A percentile compares a stretch with the other conserved stretches of the same genome.
Evolutionary conservation across 2,888 invertebrate genomes (phyloP).

Genomic region (Eubasilissa splendida): DNA sequence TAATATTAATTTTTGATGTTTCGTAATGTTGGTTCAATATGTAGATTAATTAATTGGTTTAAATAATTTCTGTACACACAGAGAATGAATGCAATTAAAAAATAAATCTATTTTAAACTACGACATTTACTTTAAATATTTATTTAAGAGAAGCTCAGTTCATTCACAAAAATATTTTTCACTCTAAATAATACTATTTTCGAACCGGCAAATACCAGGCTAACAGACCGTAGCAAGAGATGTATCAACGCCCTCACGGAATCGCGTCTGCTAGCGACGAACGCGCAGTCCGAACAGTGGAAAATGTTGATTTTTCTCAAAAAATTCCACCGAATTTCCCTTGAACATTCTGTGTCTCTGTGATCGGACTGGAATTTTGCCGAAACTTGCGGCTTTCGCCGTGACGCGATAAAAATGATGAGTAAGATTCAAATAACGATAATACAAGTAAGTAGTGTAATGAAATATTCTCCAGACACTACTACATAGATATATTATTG

Average conservation of each 20-base stretch:
- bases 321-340: neutral
- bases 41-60: too few relatives aligned
- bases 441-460: too few relatives aligned
- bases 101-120: too few relatives aligned
- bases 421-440: too few relatives aligned
- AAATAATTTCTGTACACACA: too few relatives aligned
- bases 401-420: neutral
- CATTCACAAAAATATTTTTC: neutral
- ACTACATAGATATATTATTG: too few relatives aligned
- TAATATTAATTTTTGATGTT: too few relatives aligned
- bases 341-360: neutral
- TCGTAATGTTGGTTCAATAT: too few relatives aligned
- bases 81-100: too few relatives aligned
- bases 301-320: slow-evolving; percentile 4
- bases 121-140: too few relatives aligned
- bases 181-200: neutral
- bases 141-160: neutral
- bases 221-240: slow-evolving; percentile 24
- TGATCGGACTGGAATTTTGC: slow-evolving; percentile 2
- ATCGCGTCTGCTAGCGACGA: neutral
- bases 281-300: neutral
- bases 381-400: slow-evolving; percentile 15
- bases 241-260: slow-evolving; percentile 2
- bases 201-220: slow-evolving; percentile 1
- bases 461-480: too few relatives aligned